Base-by-base conservation (phyloP, 2,113 vertebrate genomes). In the Callithrix jacchus region DNA sequence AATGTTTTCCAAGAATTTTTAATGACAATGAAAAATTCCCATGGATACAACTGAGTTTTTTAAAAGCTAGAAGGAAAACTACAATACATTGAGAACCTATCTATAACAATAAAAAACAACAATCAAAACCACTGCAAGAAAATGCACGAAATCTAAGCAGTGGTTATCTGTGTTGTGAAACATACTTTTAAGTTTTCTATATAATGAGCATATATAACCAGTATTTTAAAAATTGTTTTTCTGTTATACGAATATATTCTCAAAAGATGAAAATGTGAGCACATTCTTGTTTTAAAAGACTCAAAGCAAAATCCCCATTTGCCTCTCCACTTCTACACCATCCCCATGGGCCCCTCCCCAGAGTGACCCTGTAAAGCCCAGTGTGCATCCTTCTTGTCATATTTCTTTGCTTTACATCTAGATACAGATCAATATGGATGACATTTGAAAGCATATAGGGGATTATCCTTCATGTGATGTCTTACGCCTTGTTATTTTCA, bases 181-280 rank as follows among this genome's bases (percentile, higher is more conserved):
- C 3, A 58, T 18, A 84, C 5, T 52, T 89, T 66, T 20, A 73
- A 61, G 35, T 30, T 82, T 82, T 87, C 23, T 71, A 87, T 61
- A 64, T 76, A 86, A 73, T 52, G 16, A 95, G 21, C 32, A n/a
- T 52, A 91, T 8, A 47, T 66, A 37, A 89, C 56, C 61, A 88
- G 42, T 42, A 89, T 42, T 86, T 80, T 6, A 40, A 66, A 92
- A 66, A 83, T 47, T 54, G 0, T n/a, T 61, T 71, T 71, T 42
- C 27, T 23, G 35, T 79, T 42, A 82, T 27, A 87, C 71, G 49
- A 87, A 64, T n/a, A 21, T 23, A 70, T 64, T 80, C 47, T 79
- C 16, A 88, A 95, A 49, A 94, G 32, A 89, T 42, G 71, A 95
- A 81, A 73, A 92, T 45, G 61, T 37, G 42, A 94, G 30, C 54